These are phyloP conservation scores for Bucorvus abyssinicus DNA, from an alignment of 2,797 vertebrate genomes.

Conservation along the genomic window DNA sequence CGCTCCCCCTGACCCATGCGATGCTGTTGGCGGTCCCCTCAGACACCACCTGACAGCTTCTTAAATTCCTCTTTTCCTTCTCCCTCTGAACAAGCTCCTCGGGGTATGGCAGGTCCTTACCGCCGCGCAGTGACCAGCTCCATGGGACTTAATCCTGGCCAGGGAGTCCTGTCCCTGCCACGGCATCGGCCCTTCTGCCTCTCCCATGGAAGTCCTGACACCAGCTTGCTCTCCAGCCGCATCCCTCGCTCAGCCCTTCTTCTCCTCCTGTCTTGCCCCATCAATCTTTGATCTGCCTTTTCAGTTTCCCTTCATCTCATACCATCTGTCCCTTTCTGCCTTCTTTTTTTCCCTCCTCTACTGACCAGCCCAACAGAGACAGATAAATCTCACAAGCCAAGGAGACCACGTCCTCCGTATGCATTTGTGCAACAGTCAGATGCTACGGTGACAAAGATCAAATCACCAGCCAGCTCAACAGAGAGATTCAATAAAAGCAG, in stretches of 20 bases:
- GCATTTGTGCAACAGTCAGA: slow-evolving; percentile 3
- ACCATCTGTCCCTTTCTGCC: slow-evolving; percentile 25
- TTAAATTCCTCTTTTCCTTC: background rate
- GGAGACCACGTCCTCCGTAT: slow-evolving; percentile 33
- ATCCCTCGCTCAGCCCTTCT: background rate
- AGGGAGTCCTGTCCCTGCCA: background rate
- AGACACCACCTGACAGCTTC: background rate
- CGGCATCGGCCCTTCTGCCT: background rate
- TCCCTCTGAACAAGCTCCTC: background rate
- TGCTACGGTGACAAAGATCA: slow-evolving; percentile 3
- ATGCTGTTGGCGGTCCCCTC: background rate
- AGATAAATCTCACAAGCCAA: slow-evolving; percentile 48
- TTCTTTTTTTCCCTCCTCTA: background rate
- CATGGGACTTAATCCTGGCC: background rate
- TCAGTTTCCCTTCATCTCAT: background rate
- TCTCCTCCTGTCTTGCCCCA: background rate
- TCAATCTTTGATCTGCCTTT: background rate
- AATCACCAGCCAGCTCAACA: background rate
- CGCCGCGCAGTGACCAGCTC: fast-evolving
- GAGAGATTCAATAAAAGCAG: slow-evolving; percentile 34
- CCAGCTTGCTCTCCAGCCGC: background rate
- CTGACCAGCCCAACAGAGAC: slow-evolving; percentile 48
- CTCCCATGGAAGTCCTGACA: background rate
- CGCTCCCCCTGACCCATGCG: background rate
- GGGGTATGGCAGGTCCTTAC: background rate